Percentiles rank a stretch among this genome's conserved stretches.
These are phyloP conservation scores for Carpatolechia fugitivella DNA, from an alignment of 2,888 invertebrate species.

Conservation along the genomic window DNA sequence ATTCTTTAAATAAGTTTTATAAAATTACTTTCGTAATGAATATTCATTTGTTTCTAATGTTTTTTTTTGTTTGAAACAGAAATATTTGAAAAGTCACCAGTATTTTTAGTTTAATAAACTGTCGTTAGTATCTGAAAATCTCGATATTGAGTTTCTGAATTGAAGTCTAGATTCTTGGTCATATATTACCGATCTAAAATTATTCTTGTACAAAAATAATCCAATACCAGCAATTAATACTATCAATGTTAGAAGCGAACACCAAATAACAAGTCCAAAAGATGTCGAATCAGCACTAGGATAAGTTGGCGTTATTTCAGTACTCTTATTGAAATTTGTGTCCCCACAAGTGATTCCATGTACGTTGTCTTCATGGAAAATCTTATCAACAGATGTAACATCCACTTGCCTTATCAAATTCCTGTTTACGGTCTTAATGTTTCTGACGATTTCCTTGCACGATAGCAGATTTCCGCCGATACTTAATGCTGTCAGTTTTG, in stretches of 20 bases:
- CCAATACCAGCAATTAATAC: slow-evolving; percentile 22
- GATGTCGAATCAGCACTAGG: slow-evolving; percentile 6
- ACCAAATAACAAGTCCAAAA: slow-evolving; percentile 33
- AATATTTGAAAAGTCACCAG: background rate
- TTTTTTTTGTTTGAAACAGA: no score
- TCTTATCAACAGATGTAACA: slow-evolving; percentile 61
- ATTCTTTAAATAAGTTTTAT: no score
- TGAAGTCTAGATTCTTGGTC: slow-evolving; percentile 36
- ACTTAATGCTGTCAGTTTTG: slow-evolving; percentile 52
- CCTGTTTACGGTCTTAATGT: slow-evolving; percentile 40
- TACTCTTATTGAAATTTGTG: slow-evolving; percentile 18
- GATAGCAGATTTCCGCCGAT: slow-evolving; percentile 64
- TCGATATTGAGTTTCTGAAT: slow-evolving; percentile 39
- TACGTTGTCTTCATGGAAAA: slow-evolving; percentile 68
- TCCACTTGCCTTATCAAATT: slow-evolving; percentile 39
- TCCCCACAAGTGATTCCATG: slow-evolving; percentile 66
- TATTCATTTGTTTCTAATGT: no score
- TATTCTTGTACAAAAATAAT: slow-evolving; percentile 2
- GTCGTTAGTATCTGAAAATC: slow-evolving; percentile 42
- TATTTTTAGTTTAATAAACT: slow-evolving; percentile 31
- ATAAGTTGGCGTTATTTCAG: background rate
- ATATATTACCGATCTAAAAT: slow-evolving; percentile 12
- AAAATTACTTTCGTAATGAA: no score
- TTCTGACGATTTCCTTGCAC: slow-evolving; percentile 58
- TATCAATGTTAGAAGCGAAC: slow-evolving; percentile 34